Evolutionary conservation across 1,140 invertebrate species (phyloP), one percentile per base, ranked within the genome.

Genomic region (Diorhabda elongata): DNA sequence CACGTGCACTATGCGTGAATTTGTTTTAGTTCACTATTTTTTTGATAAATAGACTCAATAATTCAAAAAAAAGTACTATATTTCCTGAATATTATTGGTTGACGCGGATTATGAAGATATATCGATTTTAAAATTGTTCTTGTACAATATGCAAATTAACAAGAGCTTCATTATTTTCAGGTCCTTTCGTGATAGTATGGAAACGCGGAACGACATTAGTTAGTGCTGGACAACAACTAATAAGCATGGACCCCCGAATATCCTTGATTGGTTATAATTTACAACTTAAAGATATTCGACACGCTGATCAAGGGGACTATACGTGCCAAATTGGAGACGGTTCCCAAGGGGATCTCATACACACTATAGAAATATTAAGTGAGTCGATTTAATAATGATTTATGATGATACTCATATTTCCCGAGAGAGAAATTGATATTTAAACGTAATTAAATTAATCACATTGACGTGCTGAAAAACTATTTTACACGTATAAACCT

Each of bases 101-200:
- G 1, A 26, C 26, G 26, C 26, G 26, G 26, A 26, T 26, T 26
- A 26, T 26, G 26, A 26, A 26, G 26, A 26, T 26, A 26, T 1
- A 26, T 26, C 26, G 26, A 26, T 26, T 26, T 26, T 26, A 26
- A 26, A 26, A 26, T 26, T 26, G 1, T 26, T 26, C 26, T 26
- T 26, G 26, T 26, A 26, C 26, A 26, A 26, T 26, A 26, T 26
- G 26, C 26, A 26, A 26, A 26, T 26, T 26, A 26, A 26, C 26
- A 26, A 26, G 26, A 26, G 26, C 1, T 1, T 52, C n/a, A 52
- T 52, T 52, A 52, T n/a, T 80, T 78, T 42, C 78, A 86, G 87
- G 86, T 45, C 83, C 82, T 2, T 88, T 84, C 74, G 86, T 88
- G 42, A 77, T 89, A 44, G 80, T 89, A 60, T 89, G 87, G 87